Conservation (phyloP, 2,888 invertebrate species). For the Sinotaia quadrata region DNA sequence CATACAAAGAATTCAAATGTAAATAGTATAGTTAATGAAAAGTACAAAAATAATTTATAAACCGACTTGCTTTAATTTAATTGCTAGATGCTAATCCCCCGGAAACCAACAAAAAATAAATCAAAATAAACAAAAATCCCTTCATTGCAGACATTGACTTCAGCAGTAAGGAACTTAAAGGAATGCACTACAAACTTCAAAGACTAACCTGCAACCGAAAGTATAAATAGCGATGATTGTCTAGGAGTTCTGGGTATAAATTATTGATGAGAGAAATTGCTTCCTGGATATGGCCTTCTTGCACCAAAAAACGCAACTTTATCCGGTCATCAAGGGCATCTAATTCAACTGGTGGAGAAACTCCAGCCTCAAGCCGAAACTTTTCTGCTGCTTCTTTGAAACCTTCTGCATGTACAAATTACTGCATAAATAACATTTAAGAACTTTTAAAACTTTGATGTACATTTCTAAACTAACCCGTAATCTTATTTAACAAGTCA, state of each 20-base stretch:
- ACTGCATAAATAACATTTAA: too few species aligned
- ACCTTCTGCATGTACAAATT: conserved; percentile 74
- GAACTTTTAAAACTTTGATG: too few species aligned
- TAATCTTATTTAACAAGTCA: too few species aligned
- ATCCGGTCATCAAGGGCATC: conserved; percentile 86
- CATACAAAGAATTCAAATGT: too few species aligned
- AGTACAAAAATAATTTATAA: too few species aligned
- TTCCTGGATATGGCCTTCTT: conserved; percentile 91
- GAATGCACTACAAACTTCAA: neutral
- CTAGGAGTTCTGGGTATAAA: conserved; percentile 92
- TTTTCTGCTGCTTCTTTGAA: conserved; percentile 94
- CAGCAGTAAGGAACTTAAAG: neutral
- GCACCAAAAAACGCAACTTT: conserved; percentile 90
- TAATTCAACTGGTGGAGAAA: conserved; percentile 83
- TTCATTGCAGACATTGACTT: too few species aligned
- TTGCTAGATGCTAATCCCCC: too few species aligned
- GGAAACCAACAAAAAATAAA: too few species aligned
- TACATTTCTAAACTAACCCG: too few species aligned
- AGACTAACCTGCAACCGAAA: conserved; percentile 88
- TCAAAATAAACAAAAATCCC: too few species aligned
- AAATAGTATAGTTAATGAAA: too few species aligned
- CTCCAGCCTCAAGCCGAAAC: conserved; percentile 94
- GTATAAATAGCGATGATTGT: conserved; percentile 94
- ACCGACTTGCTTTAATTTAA: too few species aligned
- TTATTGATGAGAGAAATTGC: conserved; percentile 95